phyloP scores from a whole-genome alignment of 1,140 invertebrate genomes.

The Hesperophylax magnus region DNA sequence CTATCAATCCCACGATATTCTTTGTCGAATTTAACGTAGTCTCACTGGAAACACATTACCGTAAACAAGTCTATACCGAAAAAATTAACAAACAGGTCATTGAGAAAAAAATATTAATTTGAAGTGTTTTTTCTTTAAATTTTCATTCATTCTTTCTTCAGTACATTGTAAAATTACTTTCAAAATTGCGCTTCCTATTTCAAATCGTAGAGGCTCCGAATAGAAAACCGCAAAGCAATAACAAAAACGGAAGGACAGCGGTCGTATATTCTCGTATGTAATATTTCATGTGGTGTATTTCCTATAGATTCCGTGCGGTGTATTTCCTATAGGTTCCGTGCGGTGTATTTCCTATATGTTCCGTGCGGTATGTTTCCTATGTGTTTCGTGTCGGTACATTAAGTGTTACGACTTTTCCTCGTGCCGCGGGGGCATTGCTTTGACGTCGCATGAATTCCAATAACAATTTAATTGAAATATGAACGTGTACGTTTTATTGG shows the following conservation, averaged over 20 bases:
- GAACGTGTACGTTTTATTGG: constrained; percentile 10
- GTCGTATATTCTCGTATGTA: constrained; percentile 6
- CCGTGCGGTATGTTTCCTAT: too few species aligned
- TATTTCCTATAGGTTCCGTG: neutral
- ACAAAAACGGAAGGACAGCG: constrained; percentile 3
- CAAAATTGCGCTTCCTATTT: too few species aligned
- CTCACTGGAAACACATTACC: too few species aligned
- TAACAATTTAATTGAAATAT: constrained; percentile 33
- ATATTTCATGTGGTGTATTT: neutral
- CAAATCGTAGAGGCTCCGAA: neutral
- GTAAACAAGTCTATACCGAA: too few species aligned
- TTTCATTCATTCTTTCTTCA: too few species aligned
- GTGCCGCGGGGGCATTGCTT: neutral
- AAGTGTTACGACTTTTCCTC: constrained; percentile 20
- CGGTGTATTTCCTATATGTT: too few species aligned
- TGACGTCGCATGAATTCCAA: constrained; percentile 30
- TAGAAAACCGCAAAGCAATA: neutral
- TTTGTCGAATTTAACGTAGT: too few species aligned
- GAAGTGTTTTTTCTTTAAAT: too few species aligned
- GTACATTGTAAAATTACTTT: too few species aligned
- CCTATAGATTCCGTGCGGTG: neutral
- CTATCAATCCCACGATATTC: too few species aligned
- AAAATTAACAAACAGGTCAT: too few species aligned
- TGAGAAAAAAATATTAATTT: too few species aligned
- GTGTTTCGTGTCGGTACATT: constrained; percentile 9